Evolutionary conservation across 2,888 invertebrate genomes (phyloP).

Genomic region (Epirrhoe alternata): DNA sequence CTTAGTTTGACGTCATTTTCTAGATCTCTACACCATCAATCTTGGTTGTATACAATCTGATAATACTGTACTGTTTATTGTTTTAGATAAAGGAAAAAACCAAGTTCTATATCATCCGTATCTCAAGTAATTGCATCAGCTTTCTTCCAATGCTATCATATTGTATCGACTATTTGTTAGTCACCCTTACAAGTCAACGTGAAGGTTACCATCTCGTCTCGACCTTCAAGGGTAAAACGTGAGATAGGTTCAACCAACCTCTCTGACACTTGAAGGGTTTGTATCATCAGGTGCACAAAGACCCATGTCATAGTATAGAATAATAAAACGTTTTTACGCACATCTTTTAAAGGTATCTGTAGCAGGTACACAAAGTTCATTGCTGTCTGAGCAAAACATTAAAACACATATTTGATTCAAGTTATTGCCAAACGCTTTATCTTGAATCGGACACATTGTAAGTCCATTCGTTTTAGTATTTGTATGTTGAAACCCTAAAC

Average conservation of each 20-base stretch:
- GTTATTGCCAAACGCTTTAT: neutral
- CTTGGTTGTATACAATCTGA: slow-evolving; percentile 30
- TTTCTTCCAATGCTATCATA: neutral
- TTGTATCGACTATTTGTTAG: neutral
- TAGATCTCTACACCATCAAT: slow-evolving; percentile 27
- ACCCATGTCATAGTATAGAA: neutral
- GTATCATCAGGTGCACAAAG: neutral
- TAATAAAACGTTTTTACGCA: neutral
- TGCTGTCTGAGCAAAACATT: neutral
- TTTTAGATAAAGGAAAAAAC: slow-evolving; percentile 3
- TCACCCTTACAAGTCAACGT: neutral
- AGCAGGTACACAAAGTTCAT: neutral
- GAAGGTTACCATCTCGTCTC: neutral
- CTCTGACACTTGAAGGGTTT: neutral
- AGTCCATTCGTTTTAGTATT: neutral
- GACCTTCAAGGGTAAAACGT: neutral
- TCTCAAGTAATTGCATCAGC: slow-evolving; percentile 5
- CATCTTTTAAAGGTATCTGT: neutral
- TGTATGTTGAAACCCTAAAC: no score
- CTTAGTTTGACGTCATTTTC: slow-evolving; percentile 17
- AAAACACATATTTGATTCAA: neutral
- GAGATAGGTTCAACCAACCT: neutral
- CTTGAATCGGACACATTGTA: neutral
- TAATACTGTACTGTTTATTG: neutral
- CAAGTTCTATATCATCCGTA: neutral